These are phyloP conservation scores for Scaptomyza caliginosa DNA, from an alignment of 2,888 invertebrate species.

Conservation along the genomic window DNA sequence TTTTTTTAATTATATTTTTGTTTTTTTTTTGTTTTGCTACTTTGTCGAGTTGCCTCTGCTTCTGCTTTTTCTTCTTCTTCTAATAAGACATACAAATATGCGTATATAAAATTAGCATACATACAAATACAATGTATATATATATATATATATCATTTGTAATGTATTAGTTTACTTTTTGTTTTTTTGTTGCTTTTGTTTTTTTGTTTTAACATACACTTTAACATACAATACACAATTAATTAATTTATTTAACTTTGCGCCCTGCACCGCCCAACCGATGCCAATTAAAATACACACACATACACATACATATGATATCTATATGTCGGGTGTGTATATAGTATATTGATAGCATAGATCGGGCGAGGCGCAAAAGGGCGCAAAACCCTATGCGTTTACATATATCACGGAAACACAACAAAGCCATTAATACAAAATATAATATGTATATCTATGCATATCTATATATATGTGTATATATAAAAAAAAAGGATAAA, in stretches of 20 bases:
- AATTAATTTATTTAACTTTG: constrained; percentile 47
- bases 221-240: constrained; percentile 64
- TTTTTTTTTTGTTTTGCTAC: constrained; percentile 19
- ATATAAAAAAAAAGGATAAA: constrained; percentile 18
- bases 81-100: constrained; percentile 33
- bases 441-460: constrained; percentile 42
- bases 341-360: not conserved
- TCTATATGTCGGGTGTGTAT: not conserved
- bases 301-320: constrained; percentile 5
- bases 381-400: constrained; percentile 67
- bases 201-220: constrained; percentile 42
- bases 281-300: constrained; percentile 3
- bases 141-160: constrained; percentile 23
- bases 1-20: constrained; percentile 19
- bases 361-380: constrained; percentile 6
- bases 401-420: constrained; percentile 80
- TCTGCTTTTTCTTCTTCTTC: constrained; percentile 7
- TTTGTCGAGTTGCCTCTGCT: constrained; percentile 18
- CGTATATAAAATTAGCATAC: constrained; percentile 18
- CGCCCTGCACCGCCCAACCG: not conserved
- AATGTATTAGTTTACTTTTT: constrained; percentile 30
- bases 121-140: constrained; percentile 19
- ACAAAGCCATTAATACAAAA: constrained; percentile 74
- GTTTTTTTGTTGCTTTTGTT: not conserved
- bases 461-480: constrained; percentile 31